Percentiles rank a stretch among this genome's conserved stretches.
Conservation (phyloP, 1,140 invertebrate species). For the Cryptotermes secundus region DNA sequence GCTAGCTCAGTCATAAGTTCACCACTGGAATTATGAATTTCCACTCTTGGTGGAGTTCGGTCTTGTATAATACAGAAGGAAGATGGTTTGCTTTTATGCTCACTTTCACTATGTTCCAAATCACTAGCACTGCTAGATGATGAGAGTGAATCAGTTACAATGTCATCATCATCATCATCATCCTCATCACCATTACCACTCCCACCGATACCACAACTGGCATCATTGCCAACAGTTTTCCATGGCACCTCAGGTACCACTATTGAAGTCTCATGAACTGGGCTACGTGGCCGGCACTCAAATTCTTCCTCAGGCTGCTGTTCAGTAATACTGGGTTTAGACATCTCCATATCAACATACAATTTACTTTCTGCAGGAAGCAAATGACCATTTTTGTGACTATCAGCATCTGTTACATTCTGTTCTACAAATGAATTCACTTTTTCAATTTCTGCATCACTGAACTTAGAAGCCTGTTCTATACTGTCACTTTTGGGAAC, state of each 20-base stretch:
- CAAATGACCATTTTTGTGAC: neutral
- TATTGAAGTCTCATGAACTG: conserved; percentile 61
- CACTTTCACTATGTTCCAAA: conserved; percentile 37
- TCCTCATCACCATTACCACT: neutral
- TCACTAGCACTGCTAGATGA: conserved; percentile 48
- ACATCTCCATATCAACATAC: neutral
- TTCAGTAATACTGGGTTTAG: neutral
- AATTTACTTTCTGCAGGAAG: neutral
- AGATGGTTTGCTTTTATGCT: conserved; percentile 10
- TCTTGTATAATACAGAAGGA: neutral
- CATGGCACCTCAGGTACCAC: conserved; percentile 65
- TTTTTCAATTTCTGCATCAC: neutral
- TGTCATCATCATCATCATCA: conserved; percentile 47
- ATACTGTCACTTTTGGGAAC: neutral
- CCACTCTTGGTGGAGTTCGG: conserved; percentile 54
- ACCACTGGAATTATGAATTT: conserved; percentile 65
- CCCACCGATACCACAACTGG: conserved; percentile 29
- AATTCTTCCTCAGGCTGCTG: conserved; percentile 42
- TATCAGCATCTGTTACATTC: neutral
- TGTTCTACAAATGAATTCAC: neutral
- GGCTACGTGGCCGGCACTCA: conserved; percentile 54
- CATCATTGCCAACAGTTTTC: conserved; percentile 48
- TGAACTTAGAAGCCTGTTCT: neutral
- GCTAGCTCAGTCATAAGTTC: conserved; percentile 61
- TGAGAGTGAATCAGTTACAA: conserved; percentile 63